phyloP scores from a whole-genome alignment of 92 coral and sea anemone genomes.

The Siderastrea radians region DNA sequence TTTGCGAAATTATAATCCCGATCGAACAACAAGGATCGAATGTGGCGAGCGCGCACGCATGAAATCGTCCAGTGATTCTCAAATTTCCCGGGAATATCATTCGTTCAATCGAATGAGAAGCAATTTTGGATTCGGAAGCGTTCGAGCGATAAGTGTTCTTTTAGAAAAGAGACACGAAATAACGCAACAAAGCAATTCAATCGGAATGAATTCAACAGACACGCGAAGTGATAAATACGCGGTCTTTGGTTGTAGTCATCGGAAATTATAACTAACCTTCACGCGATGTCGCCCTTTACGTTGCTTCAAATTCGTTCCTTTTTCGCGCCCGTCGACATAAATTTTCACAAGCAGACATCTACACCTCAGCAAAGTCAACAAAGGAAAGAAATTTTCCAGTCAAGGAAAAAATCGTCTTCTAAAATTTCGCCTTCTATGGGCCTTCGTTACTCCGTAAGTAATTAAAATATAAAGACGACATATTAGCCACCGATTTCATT shows the following conservation, averaged over 20 bases:
- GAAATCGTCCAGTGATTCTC: conserved; percentile 15
- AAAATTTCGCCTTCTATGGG: conserved; percentile 51
- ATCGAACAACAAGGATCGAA: not conserved
- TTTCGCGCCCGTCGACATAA: conserved; percentile 50
- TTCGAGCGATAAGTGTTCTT: conserved; percentile 43
- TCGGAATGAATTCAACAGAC: conserved; percentile 36
- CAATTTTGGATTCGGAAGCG: conserved; percentile 30
- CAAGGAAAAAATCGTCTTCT: conserved; percentile 12
- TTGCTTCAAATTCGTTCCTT: conserved; percentile 42
- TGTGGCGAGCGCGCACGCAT: not conserved
- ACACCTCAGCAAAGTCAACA: conserved; percentile 16
- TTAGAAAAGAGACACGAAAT: conserved; percentile 29
- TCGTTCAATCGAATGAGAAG: conserved; percentile 27
- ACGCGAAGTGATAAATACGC: conserved; percentile 46
- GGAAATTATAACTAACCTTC: conserved; percentile 54
- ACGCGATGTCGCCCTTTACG: conserved; percentile 44
- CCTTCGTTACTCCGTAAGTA: conserved; percentile 75
- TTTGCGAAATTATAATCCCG: not conserved
- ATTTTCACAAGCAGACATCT: conserved; percentile 26
- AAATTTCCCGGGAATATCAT: conserved; percentile 53
- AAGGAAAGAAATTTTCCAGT: conserved; percentile 5
- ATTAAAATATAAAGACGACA: conserved; percentile 82
- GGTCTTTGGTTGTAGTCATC: conserved; percentile 26
- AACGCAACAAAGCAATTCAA: conserved; percentile 31
- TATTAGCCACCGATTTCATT: conserved; percentile 86